phyloP scores from a whole-genome alignment of 2,888 invertebrate genomes.

The Brachynemurus nebulosus region DNA sequence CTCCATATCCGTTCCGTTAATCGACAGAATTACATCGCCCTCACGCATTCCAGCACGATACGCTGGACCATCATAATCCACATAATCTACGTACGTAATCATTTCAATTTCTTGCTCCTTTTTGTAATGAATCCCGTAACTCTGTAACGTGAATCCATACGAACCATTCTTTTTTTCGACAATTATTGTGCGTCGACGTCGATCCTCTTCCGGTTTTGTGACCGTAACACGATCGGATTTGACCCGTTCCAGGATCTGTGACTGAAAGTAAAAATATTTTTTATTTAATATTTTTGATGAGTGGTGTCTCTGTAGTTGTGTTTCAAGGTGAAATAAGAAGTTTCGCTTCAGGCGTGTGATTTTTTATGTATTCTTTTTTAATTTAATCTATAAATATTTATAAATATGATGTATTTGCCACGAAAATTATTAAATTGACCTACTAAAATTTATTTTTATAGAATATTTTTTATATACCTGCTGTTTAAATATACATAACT shows the following conservation, averaged over 20 bases:
- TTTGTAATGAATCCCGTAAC: constrained; percentile 93
- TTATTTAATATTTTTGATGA: too few species aligned
- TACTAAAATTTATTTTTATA: too few species aligned
- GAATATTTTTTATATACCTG: too few species aligned
- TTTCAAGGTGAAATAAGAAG: too few species aligned
- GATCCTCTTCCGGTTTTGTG: constrained; percentile 70
- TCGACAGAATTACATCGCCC: constrained; percentile 91
- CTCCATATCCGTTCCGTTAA: constrained; percentile 93
- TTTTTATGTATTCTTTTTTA: too few species aligned
- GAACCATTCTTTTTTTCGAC: constrained; percentile 80
- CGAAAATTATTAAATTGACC: too few species aligned
- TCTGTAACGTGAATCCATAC: constrained; percentile 93
- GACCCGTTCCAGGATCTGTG: constrained; percentile 53
- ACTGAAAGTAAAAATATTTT: constrained; percentile 28
- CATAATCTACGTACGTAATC: constrained; percentile 94
- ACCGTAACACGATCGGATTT: constrained; percentile 56
- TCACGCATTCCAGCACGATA: constrained; percentile 87
- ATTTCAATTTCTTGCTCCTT: constrained; percentile 89
- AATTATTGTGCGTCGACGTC: constrained; percentile 78
- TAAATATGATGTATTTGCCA: too few species aligned
- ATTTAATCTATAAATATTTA: too few species aligned
- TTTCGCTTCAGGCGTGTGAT: too few species aligned
- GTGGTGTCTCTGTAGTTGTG: too few species aligned
- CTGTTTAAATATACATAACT: too few species aligned
- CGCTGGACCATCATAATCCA: constrained; percentile 85